Base-by-base conservation (phyloP, 2,888 invertebrate genomes). In the Thera obeliscata region DNA sequence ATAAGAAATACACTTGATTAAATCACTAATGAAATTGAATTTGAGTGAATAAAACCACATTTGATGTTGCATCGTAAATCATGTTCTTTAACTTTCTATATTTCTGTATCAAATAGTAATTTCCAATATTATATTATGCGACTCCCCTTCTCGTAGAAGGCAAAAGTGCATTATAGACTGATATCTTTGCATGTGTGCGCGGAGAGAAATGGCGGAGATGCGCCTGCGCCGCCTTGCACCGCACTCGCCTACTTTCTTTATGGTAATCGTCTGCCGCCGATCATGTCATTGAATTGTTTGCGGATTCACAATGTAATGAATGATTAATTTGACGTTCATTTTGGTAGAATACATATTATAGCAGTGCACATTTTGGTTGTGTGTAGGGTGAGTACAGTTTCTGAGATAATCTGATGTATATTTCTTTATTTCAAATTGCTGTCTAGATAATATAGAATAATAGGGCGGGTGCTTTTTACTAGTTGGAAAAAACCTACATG, bases 171-270 rank as follows among this genome's bases (percentile, higher is more conserved):
- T 33, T 67, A 66, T 62, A 62, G 63, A 69, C 52, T 33, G 56
- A 65, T 78, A 78, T 77, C 79, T 74, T 73, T 60, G 58, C 67
- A 63, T 61, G 58, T 46, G 54, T 64, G 58, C 61, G 64, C 50
- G 59, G 72, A 68, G 72, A 68, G 70, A 66, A 67, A 71, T 71
- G 64, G 60, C 58, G 68, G 63, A 61, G 70, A 64, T 52, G 68
- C 59, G 67, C 68, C 56, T 56, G 73, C 73, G 69, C 70, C 55
- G 54, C 70, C 71, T 54, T 50, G 61, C 67, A 52, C 73, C 74
- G 65, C 69, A 43, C 69, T 79, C 77, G 78, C 82, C 79, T 80
- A 85, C 89, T 90, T 90, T 89, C 89, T 87, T 84, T 88, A 88
- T 87, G 87, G 79, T 86, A 88, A 88, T 87, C 74, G 3, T 11